A percentile compares a stretch with the other conserved stretches of the same genome.
Conservation (phyloP, 2,888 invertebrate species). For the Amblyjoppa fuscipennis region DNA sequence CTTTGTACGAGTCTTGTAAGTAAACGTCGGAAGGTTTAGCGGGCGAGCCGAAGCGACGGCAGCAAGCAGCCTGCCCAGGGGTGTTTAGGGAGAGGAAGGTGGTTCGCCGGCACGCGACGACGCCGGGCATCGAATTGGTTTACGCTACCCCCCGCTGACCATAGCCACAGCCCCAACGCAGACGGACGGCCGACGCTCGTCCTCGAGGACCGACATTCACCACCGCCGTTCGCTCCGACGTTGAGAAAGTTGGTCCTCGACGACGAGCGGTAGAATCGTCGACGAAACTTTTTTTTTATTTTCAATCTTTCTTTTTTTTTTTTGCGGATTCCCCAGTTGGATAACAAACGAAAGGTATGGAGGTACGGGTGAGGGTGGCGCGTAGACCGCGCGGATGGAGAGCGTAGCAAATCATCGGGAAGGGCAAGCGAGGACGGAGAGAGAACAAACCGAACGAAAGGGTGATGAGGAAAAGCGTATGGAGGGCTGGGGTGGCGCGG, state of each 20-base stretch:
- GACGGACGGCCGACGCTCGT: neutral
- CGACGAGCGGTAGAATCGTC: neutral
- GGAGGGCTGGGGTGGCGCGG: conserved; percentile 9
- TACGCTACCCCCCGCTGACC: neutral
- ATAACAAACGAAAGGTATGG: conserved; percentile 40
- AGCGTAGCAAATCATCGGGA: conserved; percentile 31
- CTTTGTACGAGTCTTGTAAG: conserved; percentile 69
- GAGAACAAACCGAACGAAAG: conserved; percentile 48
- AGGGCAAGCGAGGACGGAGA: conserved; percentile 15
- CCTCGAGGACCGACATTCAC: neutral
- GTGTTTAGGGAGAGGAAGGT: conserved; percentile 60
- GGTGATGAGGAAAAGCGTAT: conserved; percentile 33
- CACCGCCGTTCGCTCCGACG: neutral
- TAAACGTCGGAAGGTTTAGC: conserved; percentile 67
- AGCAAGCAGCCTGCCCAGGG: conserved; percentile 58
- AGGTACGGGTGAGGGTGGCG: neutral
- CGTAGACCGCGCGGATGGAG: neutral
- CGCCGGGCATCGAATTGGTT: conserved; percentile 44
- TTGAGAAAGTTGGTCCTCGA: neutral
- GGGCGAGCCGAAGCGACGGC: conserved; percentile 64
- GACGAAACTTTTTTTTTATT: conserved; percentile 33
- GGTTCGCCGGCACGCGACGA: conserved; percentile 64
- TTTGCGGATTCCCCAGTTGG: conserved; percentile 36
- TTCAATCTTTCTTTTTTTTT: conserved; percentile 22
- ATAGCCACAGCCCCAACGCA: neutral